Percentiles rank a stretch among this genome's conserved stretches.
Evolutionary conservation across 2,797 vertebrate genomes (phyloP).

Genomic region (Anolis apletophallus): DNA sequence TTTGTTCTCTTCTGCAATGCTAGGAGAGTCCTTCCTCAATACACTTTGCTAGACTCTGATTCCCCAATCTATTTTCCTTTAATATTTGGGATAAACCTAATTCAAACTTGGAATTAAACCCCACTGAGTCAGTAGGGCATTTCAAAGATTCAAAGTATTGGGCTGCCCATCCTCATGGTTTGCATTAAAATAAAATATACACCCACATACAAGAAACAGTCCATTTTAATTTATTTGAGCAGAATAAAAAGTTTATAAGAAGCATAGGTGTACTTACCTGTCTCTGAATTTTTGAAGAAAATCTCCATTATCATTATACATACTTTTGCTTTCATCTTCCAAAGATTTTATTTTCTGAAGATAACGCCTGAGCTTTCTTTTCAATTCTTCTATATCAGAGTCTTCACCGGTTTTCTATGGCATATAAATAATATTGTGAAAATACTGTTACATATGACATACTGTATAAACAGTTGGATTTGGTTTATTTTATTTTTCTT

Average conservation of each 20-base stretch:
- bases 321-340: constrained; percentile 72
- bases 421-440: constrained; percentile 18
- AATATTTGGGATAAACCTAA: not conserved
- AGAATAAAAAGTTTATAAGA: not conserved
- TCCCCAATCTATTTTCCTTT: not conserved
- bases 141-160: not conserved
- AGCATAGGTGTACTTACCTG: constrained; percentile 66
- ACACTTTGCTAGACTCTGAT: not conserved
- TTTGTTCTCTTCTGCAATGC: not conserved
- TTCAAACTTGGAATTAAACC: not conserved
- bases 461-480: constrained; percentile 2
- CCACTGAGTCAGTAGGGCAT: not conserved
- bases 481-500: not conserved
- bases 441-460: constrained; percentile 25
- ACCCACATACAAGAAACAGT: not conserved
- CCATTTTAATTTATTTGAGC: not conserved
- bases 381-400: constrained; percentile 69
- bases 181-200: not conserved
- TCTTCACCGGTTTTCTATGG: constrained; percentile 74
- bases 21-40: not conserved
- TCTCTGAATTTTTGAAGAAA: constrained; percentile 69
- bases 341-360: constrained; percentile 61
- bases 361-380: constrained; percentile 71
- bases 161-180: not conserved
- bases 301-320: constrained; percentile 69